Evolutionary conservation across 2,113 vertebrate genomes (phyloP), one percentile per base, ranked within the genome.

Genomic region (Caretta caretta): DNA sequence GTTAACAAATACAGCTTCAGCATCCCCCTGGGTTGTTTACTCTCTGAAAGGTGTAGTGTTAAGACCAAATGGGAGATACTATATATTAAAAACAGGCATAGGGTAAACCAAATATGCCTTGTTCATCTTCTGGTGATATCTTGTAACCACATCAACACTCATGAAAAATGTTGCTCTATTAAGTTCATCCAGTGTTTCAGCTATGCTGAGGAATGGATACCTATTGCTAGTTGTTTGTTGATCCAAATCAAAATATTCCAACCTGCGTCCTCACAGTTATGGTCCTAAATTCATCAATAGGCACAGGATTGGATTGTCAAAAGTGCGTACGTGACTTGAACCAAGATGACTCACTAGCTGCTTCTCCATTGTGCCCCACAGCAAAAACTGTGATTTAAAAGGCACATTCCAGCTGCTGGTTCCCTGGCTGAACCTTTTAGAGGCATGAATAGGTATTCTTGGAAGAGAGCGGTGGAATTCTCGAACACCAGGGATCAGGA

Each of bases 391-490:
- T 56, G 22, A 54, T 14, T 14, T 90, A 24, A 86, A 88, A 92
- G 46, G 84, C 72, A 53, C 81, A 92, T 82, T 87, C 87, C 84
- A 92, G 82, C 35, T 93, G 75, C 62, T 31, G 59, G 5, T 59
- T 84, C 24, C 35, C 19, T n/a, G 35, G n/a, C 19, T 35, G 65
- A 59, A 31, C 75, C 82, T 72, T 75, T 79, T 76, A 78, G 50
- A 38, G 93, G 56, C 1, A 0, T 10, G 29, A 53, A 35, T 35
- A 82, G 25, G 10, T 0, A 3, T 8, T 88, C 1, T 53, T 53
- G 53, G 53, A 54, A 20, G 19, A 54, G 53, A 20, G 19, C 12
- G 53, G 53, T 54, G 17, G 84, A 90, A 12, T 57, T 87, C 17
- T 11, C 13, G 6, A 57, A 80, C 80, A 87, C 80, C 4, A 89